phyloP scores from a whole-genome alignment of 2,113 vertebrate species.

The Thalassoma bifasciatum region DNA sequence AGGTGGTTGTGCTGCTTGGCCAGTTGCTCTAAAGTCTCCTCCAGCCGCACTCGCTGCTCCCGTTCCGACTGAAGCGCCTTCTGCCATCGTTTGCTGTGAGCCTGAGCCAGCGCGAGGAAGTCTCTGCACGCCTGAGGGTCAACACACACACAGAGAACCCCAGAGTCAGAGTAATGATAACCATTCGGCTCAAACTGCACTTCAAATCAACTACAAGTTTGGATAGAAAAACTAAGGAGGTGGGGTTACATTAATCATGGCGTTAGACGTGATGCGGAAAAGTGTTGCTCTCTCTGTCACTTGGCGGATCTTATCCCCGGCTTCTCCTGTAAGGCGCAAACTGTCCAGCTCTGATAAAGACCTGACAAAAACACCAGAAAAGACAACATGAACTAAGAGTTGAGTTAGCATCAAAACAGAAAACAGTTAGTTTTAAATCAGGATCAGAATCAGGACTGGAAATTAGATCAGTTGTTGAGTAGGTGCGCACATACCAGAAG shows the following conservation, averaged over 20 bases:
- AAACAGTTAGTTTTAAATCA: too few species aligned
- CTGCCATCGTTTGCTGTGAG: slow-evolving; percentile 95
- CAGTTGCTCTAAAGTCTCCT: slow-evolving; percentile 95
- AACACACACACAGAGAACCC: neutral
- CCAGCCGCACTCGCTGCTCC: slow-evolving; percentile 93
- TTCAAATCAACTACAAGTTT: too few species aligned
- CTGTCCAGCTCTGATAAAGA: slow-evolving; percentile 94
- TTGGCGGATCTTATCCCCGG: slow-evolving; percentile 94
- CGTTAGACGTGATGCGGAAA: slow-evolving; percentile 97
- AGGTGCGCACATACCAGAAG: too few species aligned
- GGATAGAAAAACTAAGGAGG: neutral
- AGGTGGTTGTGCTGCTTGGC: slow-evolving; percentile 98
- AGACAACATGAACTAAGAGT: neutral
- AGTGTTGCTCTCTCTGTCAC: slow-evolving; percentile 95
- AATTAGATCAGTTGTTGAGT: too few species aligned
- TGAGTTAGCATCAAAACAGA: neutral
- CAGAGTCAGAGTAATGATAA: neutral
- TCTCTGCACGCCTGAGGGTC: slow-evolving; percentile 89
- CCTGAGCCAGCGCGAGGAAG: slow-evolving; percentile 92
- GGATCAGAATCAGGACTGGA: too few species aligned
- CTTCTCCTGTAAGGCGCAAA: slow-evolving; percentile 90
- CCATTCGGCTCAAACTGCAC: slow-evolving; percentile 6
- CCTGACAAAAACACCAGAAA: slow-evolving; percentile 52
- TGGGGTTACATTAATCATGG: slow-evolving; percentile 95
- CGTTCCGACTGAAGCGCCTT: slow-evolving; percentile 93